Evolutionary conservation across 1,140 invertebrate genomes (phyloP), one percentile per base, ranked within the genome.

Genomic region (Cydia fagiglandana): DNA sequence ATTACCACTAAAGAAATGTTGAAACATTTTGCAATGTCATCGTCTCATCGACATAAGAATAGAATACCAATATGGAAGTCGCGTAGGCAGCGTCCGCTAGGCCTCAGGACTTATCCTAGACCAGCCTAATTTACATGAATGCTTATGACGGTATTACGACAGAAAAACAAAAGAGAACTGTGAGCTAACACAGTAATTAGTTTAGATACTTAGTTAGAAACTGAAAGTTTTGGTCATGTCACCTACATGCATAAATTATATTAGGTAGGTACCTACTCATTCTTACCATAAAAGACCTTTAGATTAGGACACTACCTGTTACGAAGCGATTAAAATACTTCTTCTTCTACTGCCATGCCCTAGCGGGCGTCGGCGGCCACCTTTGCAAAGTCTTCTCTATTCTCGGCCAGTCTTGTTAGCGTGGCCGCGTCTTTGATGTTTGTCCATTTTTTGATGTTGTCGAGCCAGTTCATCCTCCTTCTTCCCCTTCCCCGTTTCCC

Each of bases 31-130:
- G 6, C 56, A 24, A 61, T 24, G 9, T 61, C 20, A 61, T 61
- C 15, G 56, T 17, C 20, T 61, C 56, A 61, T 61, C 9, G 56
- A 61, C 56, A 61, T 24, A 61, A 53, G 50, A 53, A 61, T 61
- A 4, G 20, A 61, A 61, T 56, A 56, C 56, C 56, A 61, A 61
- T 10, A 61, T 24, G 56, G 56, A 61, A 61, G 20, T 61, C 56
- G 56, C 20, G 56, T 61, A 61, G 56, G 56, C 56, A 12, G 56
- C 9, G 20, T 20, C 20, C 56, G 56, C 20, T 61, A 61, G 56
- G 56, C 56, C 2, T 56, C n/a, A 20, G 56, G 4, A 24, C 56
- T 20, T 61, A 61, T 24, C 10, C 20, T 61, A 61, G 56, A 61
- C 56, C 20, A 61, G 56, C 56, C 56, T 24, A 24, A 24, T 61